Percentiles rank a stretch among this genome's conserved stretches.
Evolutionary conservation across 2,113 vertebrate genomes (phyloP).

Genomic region (Noturus placidus): DNA sequence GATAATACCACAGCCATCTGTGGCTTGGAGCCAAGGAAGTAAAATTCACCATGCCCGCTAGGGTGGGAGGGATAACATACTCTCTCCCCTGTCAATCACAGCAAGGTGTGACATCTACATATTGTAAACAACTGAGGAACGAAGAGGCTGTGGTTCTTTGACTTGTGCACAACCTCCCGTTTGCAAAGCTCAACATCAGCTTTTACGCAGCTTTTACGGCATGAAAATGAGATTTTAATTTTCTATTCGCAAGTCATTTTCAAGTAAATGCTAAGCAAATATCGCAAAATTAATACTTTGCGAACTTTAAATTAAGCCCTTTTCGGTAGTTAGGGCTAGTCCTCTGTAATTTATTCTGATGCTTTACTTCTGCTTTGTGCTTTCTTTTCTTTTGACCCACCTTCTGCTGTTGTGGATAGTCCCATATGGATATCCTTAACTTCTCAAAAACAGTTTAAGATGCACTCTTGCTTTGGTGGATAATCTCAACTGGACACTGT

Average conservation of each 20-base stretch:
- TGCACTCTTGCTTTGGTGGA: neutral
- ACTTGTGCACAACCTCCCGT: neutral
- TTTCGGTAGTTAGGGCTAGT: neutral
- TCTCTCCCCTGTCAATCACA: neutral
- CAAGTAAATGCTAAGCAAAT: neutral
- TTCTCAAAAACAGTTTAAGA: neutral
- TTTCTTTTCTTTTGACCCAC: constrained; percentile 8
- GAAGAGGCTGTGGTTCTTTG: neutral
- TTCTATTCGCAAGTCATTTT: constrained; percentile 11
- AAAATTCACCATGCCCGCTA: neutral
- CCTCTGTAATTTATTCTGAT: constrained; percentile 30
- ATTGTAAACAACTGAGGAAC: neutral
- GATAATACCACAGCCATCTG: neutral
- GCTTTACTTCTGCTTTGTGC: neutral
- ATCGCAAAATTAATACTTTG: neutral
- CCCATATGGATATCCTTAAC: neutral
- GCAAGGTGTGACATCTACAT: neutral
- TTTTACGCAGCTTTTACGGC: neutral
- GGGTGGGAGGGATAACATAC: neutral
- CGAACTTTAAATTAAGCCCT: constrained; percentile 24
- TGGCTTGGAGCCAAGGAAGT: neutral
- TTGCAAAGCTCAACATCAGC: constrained; percentile 1
- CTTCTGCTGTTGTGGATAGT: neutral
- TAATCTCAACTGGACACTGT: neutral
- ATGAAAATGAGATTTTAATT: constrained; percentile 21